Evolutionary conservation across 1,140 invertebrate genomes (phyloP).

Genomic region (Diorhabda elongata): DNA sequence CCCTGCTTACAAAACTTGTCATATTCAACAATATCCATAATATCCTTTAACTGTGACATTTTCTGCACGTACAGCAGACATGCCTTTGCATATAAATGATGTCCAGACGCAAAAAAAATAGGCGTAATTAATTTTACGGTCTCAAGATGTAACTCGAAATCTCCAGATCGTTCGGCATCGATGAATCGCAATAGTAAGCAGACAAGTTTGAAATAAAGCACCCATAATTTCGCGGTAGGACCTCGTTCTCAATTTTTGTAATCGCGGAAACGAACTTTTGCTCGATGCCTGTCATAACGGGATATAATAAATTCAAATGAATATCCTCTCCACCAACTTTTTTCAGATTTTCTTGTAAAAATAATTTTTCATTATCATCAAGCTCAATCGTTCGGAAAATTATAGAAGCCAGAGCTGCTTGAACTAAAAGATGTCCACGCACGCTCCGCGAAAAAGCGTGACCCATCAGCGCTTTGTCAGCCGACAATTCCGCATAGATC

Average conservation of each 20-base stretch:
- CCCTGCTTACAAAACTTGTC: slow-evolving; percentile 20
- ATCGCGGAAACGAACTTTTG: slow-evolving; percentile 15
- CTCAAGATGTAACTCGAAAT: slow-evolving; percentile 43
- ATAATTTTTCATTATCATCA: background rate
- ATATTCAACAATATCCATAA: slow-evolving; percentile 19
- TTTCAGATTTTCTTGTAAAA: background rate
- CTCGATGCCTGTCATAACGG: background rate
- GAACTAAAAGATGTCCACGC: background rate
- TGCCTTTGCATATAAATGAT: slow-evolving; percentile 50
- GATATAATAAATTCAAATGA: background rate
- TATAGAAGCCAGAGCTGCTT: background rate
- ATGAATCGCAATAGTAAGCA: slow-evolving; percentile 37
- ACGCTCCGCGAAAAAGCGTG: background rate
- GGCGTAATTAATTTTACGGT: slow-evolving; percentile 44
- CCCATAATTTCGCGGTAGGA: slow-evolving; percentile 39
- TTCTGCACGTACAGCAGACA: slow-evolving; percentile 48
- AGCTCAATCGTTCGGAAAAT: too few species aligned
- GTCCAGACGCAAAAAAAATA: slow-evolving; percentile 47
- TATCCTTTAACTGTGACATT: slow-evolving; percentile 40
- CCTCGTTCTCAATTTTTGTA: slow-evolving; percentile 21
- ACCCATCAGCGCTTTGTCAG: background rate
- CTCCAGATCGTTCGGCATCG: slow-evolving; percentile 36
- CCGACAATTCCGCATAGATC: background rate
- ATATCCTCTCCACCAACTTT: background rate
- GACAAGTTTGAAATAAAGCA: slow-evolving; percentile 40